Evolutionary conservation across 2,888 invertebrate species (phyloP).

Genomic region (Auanema freiburgensis): DNA sequence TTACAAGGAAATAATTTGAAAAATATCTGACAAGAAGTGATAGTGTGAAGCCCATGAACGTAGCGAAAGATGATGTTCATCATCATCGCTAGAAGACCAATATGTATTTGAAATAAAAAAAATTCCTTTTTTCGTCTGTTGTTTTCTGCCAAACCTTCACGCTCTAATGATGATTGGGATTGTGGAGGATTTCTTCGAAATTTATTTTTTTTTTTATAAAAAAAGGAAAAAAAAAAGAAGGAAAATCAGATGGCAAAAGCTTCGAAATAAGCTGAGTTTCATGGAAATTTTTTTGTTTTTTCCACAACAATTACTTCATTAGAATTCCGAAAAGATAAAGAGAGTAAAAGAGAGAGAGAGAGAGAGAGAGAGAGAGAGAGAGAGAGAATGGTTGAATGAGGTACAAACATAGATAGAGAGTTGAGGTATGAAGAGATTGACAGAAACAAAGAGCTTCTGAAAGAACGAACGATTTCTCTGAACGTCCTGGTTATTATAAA

Average conservation of each 20-base stretch:
- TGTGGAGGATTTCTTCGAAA: background rate
- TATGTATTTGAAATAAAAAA: too few species aligned
- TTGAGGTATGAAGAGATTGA: too few species aligned
- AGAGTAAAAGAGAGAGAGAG: constrained; percentile 9
- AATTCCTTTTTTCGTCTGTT: too few species aligned
- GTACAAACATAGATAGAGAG: too few species aligned
- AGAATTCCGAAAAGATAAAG: constrained; percentile 1
- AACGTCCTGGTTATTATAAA: too few species aligned
- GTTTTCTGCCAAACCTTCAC: too few species aligned
- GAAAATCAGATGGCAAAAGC: background rate
- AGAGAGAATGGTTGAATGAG: background rate
- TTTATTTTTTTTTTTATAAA: background rate
- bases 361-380: constrained; percentile 12
- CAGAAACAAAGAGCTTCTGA: too few species aligned
- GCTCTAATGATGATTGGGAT: too few species aligned
- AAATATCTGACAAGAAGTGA: too few species aligned
- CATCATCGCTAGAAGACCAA: too few species aligned
- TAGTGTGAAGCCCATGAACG: background rate
- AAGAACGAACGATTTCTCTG: too few species aligned
- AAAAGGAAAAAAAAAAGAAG: background rate
- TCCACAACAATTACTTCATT: background rate
- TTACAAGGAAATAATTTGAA: background rate
- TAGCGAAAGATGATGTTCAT: background rate
- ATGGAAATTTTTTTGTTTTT: background rate
- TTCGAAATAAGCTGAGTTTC: background rate